Evolutionary conservation across 2,888 invertebrate genomes (phyloP).

Genomic region (Syrista parreyssii): DNA sequence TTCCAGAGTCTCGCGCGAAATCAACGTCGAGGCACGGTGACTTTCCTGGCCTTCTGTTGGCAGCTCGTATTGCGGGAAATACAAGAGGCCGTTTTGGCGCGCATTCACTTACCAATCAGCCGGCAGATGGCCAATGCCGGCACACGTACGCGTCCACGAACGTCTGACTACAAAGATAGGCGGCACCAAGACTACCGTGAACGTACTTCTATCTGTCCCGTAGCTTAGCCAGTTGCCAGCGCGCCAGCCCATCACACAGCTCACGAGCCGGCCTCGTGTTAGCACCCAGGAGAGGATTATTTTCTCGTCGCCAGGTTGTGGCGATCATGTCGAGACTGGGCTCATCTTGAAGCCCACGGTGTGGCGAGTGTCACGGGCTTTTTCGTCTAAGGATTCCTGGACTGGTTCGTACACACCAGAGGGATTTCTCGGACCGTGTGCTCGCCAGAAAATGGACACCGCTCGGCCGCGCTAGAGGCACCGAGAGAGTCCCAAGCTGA

Average conservation of each 20-base stretch:
- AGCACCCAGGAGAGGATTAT: conserved; percentile 38
- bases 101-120: conserved; percentile 49
- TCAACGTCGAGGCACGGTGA: conserved; percentile 5
- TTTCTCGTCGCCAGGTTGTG: conserved; percentile 41
- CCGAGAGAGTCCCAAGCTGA: background rate
- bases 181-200: conserved; percentile 24
- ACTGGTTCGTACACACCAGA: conserved; percentile 16
- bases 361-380: conserved; percentile 16
- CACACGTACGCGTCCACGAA: conserved; percentile 35
- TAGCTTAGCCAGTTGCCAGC: conserved; percentile 33
- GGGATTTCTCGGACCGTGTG: conserved; percentile 20
- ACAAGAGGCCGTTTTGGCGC: conserved; percentile 60
- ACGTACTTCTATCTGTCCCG: conserved; percentile 28
- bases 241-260: conserved; percentile 42
- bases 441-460: conserved; percentile 58
- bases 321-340: conserved; percentile 44
- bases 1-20: conserved; percentile 10
- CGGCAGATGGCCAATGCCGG: conserved; percentile 63
- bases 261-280: conserved; percentile 60
- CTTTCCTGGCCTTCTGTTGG: conserved; percentile 32
- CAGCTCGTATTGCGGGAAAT: conserved; percentile 51
- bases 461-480: conserved; percentile 43
- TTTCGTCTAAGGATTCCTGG: conserved; percentile 12
- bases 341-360: conserved; percentile 24
- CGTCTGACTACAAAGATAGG: conserved; percentile 5